Base-by-base conservation (phyloP, 2,797 vertebrate species). In the Manis javanica region DNA sequence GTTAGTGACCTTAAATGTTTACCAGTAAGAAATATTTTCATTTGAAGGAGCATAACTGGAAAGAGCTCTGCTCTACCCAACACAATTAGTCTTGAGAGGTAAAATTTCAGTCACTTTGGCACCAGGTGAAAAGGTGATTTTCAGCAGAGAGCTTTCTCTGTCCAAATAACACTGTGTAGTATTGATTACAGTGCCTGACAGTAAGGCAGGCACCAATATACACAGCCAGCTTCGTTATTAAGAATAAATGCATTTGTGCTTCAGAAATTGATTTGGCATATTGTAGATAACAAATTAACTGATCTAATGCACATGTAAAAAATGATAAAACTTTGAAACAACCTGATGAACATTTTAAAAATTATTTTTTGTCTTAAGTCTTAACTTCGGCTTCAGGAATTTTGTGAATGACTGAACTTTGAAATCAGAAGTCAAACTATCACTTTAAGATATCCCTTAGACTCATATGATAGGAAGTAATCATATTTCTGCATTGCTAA, bases 391-490 rank as follows among this genome's bases (percentile, higher is more conserved):
- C 72, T 97, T 95, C 51, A 90, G 64, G 71, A 94, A 51, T 91
- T 96, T 82, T 91, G n/a, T 85, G 89, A 96, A 72, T 94, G 71
- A 94, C 23, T 95, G 88, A 96, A 96, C 71, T 97, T 92, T 85
- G 72, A 96, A 96, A 93, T 95, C 87, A 93, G 61, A 96, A 96
- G 83, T 95, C 61, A 91, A 93, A 64, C 31, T 96, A 51, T 94
- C 94, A 95, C 82, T 94, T 95, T 94, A 66, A 90, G 74, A 91
- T 72, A 31, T 83, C 83, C 68, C 75, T 66, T 53, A 96, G 89
- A 66, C 71, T 84, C 96, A 93, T 49, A 84, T 61, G 61, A 85
- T 85, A 85, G 94, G 89, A 93, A 96, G 66, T 66, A 78, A 93
- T 95, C 94, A 92, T 89, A 87, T 85, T 95, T 96, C 96, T 91